Conservation (phyloP, 2,113 vertebrate genomes). For the Triplophysa tibetana region DNA sequence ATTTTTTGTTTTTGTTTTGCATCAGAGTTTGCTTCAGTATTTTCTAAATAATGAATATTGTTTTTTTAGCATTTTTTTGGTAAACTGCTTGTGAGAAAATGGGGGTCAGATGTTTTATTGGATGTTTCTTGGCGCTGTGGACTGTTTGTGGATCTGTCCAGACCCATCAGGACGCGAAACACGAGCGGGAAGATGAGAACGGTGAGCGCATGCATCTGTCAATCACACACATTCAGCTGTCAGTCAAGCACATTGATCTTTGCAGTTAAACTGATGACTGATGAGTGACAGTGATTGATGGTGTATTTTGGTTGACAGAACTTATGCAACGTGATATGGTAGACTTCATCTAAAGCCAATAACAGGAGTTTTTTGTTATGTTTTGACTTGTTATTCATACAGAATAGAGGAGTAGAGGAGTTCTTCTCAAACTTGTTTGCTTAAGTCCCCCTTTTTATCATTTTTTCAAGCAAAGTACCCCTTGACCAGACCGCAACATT, state of each 20-base stretch:
- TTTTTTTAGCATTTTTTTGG: neutral
- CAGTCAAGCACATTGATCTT: constrained; percentile 3
- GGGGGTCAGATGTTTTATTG: constrained; percentile 54
- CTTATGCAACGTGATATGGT: too few species aligned
- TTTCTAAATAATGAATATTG: neutral
- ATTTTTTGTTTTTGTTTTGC: neutral
- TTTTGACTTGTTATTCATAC: too few species aligned
- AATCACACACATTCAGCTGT: constrained; percentile 5
- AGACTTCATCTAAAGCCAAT: too few species aligned
- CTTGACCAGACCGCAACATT: too few species aligned
- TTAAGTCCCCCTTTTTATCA: too few species aligned
- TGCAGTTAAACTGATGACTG: neutral
- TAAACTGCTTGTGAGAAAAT: constrained; percentile 59
- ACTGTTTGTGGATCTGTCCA: constrained; percentile 49
- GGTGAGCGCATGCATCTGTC: constrained; percentile 59
- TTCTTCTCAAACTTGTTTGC: too few species aligned
- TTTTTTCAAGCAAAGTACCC: too few species aligned
- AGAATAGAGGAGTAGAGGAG: too few species aligned
- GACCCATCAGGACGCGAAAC: constrained; percentile 36
- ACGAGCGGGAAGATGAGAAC: constrained; percentile 33
- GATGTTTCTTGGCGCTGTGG: constrained; percentile 54
- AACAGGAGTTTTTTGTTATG: too few species aligned
- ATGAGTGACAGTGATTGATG: neutral
- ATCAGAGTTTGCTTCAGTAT: neutral
- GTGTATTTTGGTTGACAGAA: neutral